These are phyloP conservation scores for Bombus breviceps DNA, from an alignment of 1,140 invertebrate species.

Conservation along the genomic window DNA sequence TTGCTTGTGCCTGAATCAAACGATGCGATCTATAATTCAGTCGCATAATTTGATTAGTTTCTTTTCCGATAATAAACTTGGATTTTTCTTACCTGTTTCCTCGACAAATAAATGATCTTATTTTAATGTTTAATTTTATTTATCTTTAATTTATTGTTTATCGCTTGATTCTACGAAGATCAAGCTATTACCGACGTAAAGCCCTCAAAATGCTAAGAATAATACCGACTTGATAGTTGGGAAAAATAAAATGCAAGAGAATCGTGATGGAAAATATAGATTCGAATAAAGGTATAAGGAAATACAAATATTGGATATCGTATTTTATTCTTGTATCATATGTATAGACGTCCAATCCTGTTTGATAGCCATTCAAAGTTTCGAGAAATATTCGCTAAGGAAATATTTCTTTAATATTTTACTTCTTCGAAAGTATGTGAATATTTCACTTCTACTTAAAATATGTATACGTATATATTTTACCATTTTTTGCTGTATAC, in stretches of 20 bases:
- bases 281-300: neutral
- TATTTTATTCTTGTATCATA: neutral
- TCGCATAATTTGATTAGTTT: neutral
- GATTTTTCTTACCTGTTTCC: neutral
- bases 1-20: neutral
- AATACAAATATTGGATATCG: neutral
- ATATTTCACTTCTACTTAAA: neutral
- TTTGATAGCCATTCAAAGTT: neutral
- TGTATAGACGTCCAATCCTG: neutral
- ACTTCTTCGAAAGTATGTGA: neutral
- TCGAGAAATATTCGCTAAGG: neutral
- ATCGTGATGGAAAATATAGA: neutral
- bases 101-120: neutral
- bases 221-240: too few relatives aligned
- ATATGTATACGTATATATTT: neutral
- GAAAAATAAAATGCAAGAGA: neutral
- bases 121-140: too few relatives aligned
- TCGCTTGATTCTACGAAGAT: neutral
- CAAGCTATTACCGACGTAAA: neutral
- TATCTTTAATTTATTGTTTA: neutral
- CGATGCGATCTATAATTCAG: too few relatives aligned
- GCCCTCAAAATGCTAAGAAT: neutral
- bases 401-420: neutral
- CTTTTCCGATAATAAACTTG: neutral
- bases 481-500: neutral